Evolutionary conservation across 2,888 invertebrate species (phyloP).

Genomic region (Macaria notata): DNA sequence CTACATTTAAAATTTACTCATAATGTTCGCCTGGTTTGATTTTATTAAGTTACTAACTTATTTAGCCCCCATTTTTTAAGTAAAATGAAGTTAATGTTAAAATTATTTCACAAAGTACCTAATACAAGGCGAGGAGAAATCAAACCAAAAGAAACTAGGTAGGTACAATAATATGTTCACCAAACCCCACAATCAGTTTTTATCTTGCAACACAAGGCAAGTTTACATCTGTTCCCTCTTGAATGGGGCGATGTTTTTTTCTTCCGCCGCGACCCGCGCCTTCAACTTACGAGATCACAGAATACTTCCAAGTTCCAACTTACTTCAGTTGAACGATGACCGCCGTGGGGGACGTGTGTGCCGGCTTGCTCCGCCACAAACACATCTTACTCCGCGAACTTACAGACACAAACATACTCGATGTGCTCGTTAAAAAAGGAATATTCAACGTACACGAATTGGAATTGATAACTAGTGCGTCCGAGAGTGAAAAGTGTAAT

Average conservation of each 20-base stretch:
- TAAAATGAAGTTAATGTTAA: too few species aligned
- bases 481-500: constrained; percentile 79
- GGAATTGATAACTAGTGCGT: constrained; percentile 75
- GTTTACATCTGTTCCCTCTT: constrained; percentile 35
- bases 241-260: constrained; percentile 36
- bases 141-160: too few species aligned
- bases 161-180: too few species aligned
- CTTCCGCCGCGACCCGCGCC: constrained; percentile 23
- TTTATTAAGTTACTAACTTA: too few species aligned
- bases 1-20: too few species aligned
- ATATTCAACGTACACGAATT: constrained; percentile 84
- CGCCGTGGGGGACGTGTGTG: constrained; percentile 80
- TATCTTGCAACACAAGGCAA: neutral
- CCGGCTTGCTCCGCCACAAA: constrained; percentile 84
- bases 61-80: too few species aligned
- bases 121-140: too few species aligned
- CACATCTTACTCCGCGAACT: constrained; percentile 83
- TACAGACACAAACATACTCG: constrained; percentile 83
- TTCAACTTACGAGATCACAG: too few species aligned
- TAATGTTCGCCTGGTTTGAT: too few species aligned
- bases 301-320: constrained; percentile 9
- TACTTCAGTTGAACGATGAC: constrained; percentile 74
- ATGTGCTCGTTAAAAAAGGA: constrained; percentile 85
- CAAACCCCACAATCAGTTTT: neutral
- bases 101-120: too few species aligned